Percentiles rank a stretch among this genome's conserved stretches.
phyloP scores from a whole-genome alignment of 2,113 vertebrate species.

The Dinomys branickii region DNA sequence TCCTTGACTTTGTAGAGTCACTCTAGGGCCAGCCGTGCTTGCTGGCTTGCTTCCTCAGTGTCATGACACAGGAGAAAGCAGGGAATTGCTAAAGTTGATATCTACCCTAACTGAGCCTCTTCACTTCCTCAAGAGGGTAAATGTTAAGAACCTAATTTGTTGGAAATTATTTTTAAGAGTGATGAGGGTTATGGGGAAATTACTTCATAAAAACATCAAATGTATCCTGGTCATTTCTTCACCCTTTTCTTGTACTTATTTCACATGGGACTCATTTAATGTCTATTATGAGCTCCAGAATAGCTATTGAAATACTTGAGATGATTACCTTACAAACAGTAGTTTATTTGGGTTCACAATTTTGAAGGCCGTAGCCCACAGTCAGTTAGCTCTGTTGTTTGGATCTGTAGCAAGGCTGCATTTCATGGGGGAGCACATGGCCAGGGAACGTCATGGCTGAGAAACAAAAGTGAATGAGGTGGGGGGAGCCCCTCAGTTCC shows the following conservation, averaged over 20 bases:
- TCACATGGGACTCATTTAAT: background rate
- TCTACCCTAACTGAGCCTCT: background rate
- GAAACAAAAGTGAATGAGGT: background rate
- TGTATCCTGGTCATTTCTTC: background rate
- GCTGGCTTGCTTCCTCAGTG: background rate
- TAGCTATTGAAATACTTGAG: background rate
- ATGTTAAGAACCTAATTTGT: background rate
- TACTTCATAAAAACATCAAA: background rate
- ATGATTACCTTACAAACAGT: background rate
- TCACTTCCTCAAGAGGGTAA: background rate
- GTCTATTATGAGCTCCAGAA: background rate
- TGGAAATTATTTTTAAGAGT: background rate
- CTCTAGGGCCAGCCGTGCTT: rapidly evolving
- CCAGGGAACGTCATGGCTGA: background rate
- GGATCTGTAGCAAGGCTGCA: no score
- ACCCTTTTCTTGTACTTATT: background rate
- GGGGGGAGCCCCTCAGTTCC: no score
- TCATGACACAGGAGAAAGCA: background rate
- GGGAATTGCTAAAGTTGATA: background rate
- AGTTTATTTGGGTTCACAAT: background rate
- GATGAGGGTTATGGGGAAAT: background rate
- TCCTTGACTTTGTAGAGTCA: background rate
- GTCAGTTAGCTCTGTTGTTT: background rate
- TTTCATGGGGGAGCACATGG: background rate
- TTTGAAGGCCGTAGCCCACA: background rate